phyloP scores from a whole-genome alignment of 2,113 vertebrate genomes.

The Chionis minor region DNA sequence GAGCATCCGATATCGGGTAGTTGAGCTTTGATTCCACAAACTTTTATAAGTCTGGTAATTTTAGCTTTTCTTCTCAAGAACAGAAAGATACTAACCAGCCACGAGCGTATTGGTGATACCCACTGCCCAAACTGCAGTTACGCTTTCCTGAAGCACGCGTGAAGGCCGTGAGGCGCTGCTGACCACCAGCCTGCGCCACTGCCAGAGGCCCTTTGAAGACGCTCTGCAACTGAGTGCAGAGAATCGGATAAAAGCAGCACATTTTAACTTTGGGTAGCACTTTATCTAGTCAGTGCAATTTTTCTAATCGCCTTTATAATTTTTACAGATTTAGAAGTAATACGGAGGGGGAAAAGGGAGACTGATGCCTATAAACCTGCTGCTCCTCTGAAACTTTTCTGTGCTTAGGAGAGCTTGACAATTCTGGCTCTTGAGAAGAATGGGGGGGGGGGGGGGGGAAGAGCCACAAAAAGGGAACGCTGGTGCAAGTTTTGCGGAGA shows the following conservation, averaged over 20 bases:
- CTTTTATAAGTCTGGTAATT: background rate
- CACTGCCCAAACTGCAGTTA: background rate
- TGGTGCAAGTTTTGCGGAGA: background rate
- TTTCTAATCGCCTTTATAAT: background rate
- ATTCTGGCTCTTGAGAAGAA: background rate
- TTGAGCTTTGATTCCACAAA: background rate
- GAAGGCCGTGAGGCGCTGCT: background rate
- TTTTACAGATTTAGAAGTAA: background rate
- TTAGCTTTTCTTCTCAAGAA: background rate
- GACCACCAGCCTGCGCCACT: background rate
- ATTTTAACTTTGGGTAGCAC: background rate
- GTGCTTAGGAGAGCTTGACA: background rate
- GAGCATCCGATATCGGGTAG: background rate
- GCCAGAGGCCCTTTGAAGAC: background rate
- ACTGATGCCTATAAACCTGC: background rate
- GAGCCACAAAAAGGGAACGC: background rate
- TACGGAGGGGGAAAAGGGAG: rapidly evolving
- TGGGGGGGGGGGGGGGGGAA: no score
- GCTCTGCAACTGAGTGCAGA: background rate
- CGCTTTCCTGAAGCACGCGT: background rate
- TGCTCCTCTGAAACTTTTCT: background rate
- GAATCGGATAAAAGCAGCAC: background rate
- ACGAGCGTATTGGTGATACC: background rate
- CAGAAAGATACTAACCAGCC: background rate
- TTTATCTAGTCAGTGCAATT: background rate